Percentiles rank a stretch among this genome's conserved stretches.
Evolutionary conservation across 1,140 invertebrate genomes (phyloP).

Genomic region (Drosophila sproati): DNA sequence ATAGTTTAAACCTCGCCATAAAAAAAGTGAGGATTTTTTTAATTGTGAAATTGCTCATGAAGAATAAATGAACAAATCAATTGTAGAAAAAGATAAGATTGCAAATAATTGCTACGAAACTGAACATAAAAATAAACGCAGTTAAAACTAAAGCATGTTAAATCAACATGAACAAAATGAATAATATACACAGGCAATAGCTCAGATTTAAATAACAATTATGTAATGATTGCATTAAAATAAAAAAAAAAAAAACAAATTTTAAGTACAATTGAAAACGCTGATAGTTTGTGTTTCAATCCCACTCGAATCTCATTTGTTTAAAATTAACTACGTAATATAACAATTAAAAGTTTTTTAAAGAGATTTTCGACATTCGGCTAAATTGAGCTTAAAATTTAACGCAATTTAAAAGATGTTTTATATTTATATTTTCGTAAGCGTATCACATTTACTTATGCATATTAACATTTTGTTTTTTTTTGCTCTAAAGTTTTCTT

Average conservation of each 20-base stretch:
- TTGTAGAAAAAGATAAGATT: slow-evolving; percentile 1
- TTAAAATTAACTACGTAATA: too few relatives aligned
- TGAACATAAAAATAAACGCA: background rate
- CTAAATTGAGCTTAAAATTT: background rate
- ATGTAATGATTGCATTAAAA: too few relatives aligned
- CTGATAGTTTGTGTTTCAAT: too few relatives aligned
- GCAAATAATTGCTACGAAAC: background rate
- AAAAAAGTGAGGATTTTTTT: slow-evolving; percentile 22
- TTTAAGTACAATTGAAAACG: too few relatives aligned
- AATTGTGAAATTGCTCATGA: slow-evolving; percentile 33
- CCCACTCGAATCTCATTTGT: too few relatives aligned
- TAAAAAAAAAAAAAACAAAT: too few relatives aligned
- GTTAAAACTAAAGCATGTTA: background rate
- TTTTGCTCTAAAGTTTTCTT: background rate
- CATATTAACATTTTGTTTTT: background rate
- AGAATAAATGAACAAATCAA: slow-evolving; percentile 26
- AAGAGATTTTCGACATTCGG: background rate
- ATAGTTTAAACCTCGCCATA: background rate
- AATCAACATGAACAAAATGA: too few relatives aligned
- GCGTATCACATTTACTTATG: background rate
- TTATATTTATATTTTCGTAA: slow-evolving; percentile 4
- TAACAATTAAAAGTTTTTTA: background rate
- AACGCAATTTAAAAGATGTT: background rate
- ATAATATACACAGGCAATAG: too few relatives aligned
- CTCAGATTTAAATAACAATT: too few relatives aligned